Evolutionary conservation across 2,113 vertebrate species (phyloP), one percentile per base, ranked within the genome.

Genomic region (Casuarius casuarius): DNA sequence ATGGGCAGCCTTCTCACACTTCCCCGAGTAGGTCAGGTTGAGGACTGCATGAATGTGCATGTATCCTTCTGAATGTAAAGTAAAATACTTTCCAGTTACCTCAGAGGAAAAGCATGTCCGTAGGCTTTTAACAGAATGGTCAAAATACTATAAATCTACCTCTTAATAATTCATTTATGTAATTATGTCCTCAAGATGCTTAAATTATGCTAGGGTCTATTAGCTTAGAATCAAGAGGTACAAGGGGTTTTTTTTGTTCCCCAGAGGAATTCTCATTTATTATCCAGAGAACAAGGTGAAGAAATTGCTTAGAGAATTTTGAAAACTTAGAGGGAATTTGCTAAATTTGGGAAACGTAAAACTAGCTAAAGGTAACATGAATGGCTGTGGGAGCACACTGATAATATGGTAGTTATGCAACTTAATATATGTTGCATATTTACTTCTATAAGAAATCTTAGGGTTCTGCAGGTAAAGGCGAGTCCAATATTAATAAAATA

Each of bases 101-200:
- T 83, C 63, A 74, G 46, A 86, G 54, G 62, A 85, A 40, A 26
- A 49, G 17, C 40, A 44, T 61, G 58, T 77, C 66, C 46, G 16
- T 46, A 77, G 68, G 5, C 25, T 90, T 93, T 76, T 62, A 93
- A 84, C 67, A 92, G 75, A 92, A 67, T 66, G 40, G 9, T 35
- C 58, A 88, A 95, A 94, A 80, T 71, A 74, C 44, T 89, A 33
- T 77, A 80, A 93, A 71, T 73, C 58, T 92, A 54, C 54, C 28
- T 74, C n/a, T 93, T 51, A 84, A 74, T 89, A 93, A 94, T 83
- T 93, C 52, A 93, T 88, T 93, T 90, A n/a, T 93, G 62, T 93
- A 97, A 90, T 94, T 93, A 40, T 28, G 81, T 76, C 75, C 72
- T 89, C 76, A 86, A 68, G 72, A 83, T 92, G 88, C 67, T 84